Base-by-base conservation (phyloP, 2,797 vertebrate genomes). In the Lithobates sylvaticus region DNA sequence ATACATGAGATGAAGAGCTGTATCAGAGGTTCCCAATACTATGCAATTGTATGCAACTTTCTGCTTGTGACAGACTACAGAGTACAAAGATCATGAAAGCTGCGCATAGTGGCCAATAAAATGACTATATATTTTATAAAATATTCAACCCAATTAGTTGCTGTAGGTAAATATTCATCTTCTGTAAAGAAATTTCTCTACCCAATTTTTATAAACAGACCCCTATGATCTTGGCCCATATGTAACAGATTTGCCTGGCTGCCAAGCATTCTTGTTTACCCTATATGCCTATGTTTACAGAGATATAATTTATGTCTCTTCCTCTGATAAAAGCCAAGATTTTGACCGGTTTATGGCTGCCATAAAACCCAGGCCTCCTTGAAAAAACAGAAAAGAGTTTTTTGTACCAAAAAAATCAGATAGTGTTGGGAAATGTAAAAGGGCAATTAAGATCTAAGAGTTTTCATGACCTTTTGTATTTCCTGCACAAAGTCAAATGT, bases 221-320 rank as follows among this genome's bases (percentile, higher is more conserved):
- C 21, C 54, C 50, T 54, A 18, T 23, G 54, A 54, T 54, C 16
- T 54, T 61, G 18, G 6, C 54, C 21, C 54, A 23, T n/a, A 58
- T 58, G 18, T 58, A 61, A 61, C 54, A 61, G 65, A 18, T 42
- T n/a, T 5, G 27, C 18, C 26, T 29, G 26, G 15, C 16, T 80
- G 42, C 6, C 5, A 50, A n/a, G 26, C 27, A 54, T 80, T 67
- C 70, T 70, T 70, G 44, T 80, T 47, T 72, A 50, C 34, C 26
- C 32, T 70, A 69, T 69, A 18, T 32, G 15, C 39, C 27, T 47
- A 44, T 18, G 61, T 26, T 78, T 68, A 79, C 77, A 69, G 39
- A 42, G 15, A 79, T 69, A 47, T 68, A 69, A 79, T 79, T 79
- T 69, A 79, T 71, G 47, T n/a, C 29, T 72, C 71, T 70, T 72